Evolutionary conservation across 2,888 invertebrate genomes (phyloP).

Genomic region (Platycheirus albimanus): DNA sequence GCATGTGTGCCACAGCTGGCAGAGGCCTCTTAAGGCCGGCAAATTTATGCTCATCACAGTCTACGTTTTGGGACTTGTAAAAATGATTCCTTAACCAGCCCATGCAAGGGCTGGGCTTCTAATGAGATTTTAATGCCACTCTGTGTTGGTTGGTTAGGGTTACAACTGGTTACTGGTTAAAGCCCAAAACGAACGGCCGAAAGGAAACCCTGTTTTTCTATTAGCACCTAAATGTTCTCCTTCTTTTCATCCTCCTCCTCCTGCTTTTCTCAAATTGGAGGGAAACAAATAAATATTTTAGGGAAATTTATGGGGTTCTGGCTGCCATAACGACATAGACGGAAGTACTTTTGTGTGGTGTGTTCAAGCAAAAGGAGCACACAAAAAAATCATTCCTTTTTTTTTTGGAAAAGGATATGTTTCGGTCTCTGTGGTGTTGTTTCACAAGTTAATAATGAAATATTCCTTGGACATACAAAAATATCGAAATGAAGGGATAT

Average conservation of each 20-base stretch:
- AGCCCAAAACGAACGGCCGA: background rate
- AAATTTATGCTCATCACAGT: constrained; percentile 39
- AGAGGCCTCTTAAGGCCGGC: constrained; percentile 19
- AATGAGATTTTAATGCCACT: constrained; percentile 69
- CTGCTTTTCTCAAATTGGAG: background rate
- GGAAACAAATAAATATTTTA: constrained; percentile 51
- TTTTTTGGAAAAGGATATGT: constrained; percentile 20
- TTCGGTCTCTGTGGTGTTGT: constrained; percentile 12
- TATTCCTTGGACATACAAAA: constrained; percentile 21
- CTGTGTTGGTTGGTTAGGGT: too few relatives aligned
- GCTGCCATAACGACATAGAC: constrained; percentile 37
- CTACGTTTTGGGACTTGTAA: background rate
- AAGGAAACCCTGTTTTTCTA: constrained; percentile 10
- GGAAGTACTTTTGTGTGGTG: constrained; percentile 21
- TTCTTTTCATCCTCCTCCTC: background rate
- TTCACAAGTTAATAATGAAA: constrained; percentile 46
- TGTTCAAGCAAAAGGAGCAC: background rate
- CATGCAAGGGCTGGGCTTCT: constrained; percentile 19
- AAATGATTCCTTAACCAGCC: constrained; percentile 40
- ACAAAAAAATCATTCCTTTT: background rate
- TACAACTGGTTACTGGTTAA: constrained; percentile 17
- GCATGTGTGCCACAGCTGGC: background rate
- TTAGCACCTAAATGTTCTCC: constrained; percentile 29
- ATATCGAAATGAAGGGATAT: constrained; percentile 1
- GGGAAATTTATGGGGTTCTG: constrained; percentile 55